Evolutionary conservation across 2,888 invertebrate species (phyloP).

Genomic region (Rotaria magnacalcarata): DNA sequence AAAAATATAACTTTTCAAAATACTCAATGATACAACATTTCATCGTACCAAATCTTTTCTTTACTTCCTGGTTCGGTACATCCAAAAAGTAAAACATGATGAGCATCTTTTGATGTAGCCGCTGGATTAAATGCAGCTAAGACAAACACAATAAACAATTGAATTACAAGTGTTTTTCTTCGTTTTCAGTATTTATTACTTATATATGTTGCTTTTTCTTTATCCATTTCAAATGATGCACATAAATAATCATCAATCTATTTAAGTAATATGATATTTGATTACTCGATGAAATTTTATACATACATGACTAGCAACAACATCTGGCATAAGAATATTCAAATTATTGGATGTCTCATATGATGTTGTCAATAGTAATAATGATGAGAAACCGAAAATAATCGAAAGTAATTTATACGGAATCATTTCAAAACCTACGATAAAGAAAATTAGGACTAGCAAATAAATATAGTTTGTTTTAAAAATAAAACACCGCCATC

Average conservation of each 20-base stretch:
- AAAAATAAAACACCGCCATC: not conserved
- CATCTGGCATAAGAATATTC: constrained; percentile 23
- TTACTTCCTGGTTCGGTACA: constrained; percentile 59
- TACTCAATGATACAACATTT: not conserved
- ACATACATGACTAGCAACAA: not conserved
- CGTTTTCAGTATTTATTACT: constrained; percentile 50
- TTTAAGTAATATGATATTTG: constrained; percentile 45
- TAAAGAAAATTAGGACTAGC: no score
- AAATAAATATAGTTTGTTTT: no score
- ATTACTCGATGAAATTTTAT: not conserved
- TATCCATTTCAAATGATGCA: constrained; percentile 54
- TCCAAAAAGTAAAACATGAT: constrained; percentile 65
- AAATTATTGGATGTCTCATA: not conserved
- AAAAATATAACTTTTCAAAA: constrained; percentile 17
- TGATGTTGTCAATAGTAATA: not conserved
- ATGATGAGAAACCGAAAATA: not conserved
- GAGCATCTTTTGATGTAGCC: constrained; percentile 63
- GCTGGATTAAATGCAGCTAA: constrained; percentile 62
- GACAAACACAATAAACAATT: constrained; percentile 27
- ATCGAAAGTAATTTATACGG: not conserved
- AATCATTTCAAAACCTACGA: not conserved
- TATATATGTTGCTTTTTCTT: constrained; percentile 53
- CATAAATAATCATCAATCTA: constrained; percentile 61
- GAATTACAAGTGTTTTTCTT: not conserved
- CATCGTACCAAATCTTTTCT: constrained; percentile 52